phyloP scores from a whole-genome alignment of 2,797 vertebrate species.

The Knipowitschia caucasica region DNA sequence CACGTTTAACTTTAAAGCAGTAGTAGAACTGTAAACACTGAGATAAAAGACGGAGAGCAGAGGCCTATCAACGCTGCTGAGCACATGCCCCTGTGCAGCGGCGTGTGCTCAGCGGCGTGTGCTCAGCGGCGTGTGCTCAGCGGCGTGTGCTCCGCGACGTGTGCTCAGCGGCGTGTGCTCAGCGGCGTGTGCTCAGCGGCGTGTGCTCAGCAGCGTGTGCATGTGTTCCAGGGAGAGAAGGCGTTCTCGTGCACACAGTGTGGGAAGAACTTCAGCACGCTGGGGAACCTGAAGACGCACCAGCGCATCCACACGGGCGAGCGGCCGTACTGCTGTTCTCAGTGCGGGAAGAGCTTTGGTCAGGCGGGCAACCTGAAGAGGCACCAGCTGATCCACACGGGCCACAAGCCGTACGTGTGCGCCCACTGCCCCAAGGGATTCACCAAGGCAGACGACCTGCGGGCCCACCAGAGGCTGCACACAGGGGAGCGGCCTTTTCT shows the following conservation, averaged over 20 bases:
- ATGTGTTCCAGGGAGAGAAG: slow-evolving; percentile 60
- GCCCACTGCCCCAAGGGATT: slow-evolving; percentile 80
- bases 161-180: background rate
- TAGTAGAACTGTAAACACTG: background rate
- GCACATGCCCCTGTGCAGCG: no score
- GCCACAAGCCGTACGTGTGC: slow-evolving; percentile 79
- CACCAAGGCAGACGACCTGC: slow-evolving; percentile 80
- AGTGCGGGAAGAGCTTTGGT: slow-evolving; percentile 81
- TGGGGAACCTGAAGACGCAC: slow-evolving; percentile 81
- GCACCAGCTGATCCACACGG: slow-evolving; percentile 81
- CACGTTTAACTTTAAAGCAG: no score
- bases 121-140: no score
- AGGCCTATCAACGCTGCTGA: no score
- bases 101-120: no score
- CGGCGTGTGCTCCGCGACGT: no score
- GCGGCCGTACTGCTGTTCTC: slow-evolving; percentile 77
- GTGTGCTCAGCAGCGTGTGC: background rate
- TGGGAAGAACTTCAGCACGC: slow-evolving; percentile 79
- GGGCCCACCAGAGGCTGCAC: slow-evolving; percentile 79
- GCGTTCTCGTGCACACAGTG: slow-evolving; percentile 79
- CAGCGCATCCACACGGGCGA: slow-evolving; percentile 80
- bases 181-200: background rate
- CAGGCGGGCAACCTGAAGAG: slow-evolving; percentile 80
- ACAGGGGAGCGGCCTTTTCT: slow-evolving; percentile 77
- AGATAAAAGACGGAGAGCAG: background rate